Base-by-base conservation (phyloP, 1,140 invertebrate species). In the Cepaea nemoralis region DNA sequence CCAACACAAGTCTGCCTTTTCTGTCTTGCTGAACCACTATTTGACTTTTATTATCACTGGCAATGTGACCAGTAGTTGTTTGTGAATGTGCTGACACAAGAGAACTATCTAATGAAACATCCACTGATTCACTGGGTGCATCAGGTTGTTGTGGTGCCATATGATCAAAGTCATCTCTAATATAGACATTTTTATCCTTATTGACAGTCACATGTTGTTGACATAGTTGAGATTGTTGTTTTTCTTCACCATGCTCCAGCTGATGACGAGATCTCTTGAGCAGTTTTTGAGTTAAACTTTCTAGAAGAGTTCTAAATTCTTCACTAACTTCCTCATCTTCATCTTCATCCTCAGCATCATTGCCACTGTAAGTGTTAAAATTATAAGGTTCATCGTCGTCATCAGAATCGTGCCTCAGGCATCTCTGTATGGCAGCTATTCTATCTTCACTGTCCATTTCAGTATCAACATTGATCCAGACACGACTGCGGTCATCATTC, bases 371-470 rank as follows among this genome's bases (percentile, higher is more conserved):
- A 48, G 66, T 70, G 40, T 81, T 78, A 14, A 81, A 42, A 33
- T 82, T 67, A 50, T 75, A 70, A 37, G 70, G 79, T 33, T 83
- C 79, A 19, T 81, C 80, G n/a, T 76, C 55, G 37, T 84, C 82
- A 33, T 84, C 85, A 22, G 70, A 37, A 79, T 83, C 73, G 31
- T 81, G 63, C 70, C 70, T 71, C 35, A 84, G 70, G 40, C 70
- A 77, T 76, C 77, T 45, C 14, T 83, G 42, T 81, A 83, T 83
- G n/a, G 80, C 69, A 37, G 77, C 77, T 33, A 69, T 45, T 50
- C 66, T 59, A 40, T 70, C 59, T 5, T 69, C 77, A 40, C 0
- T 27, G n/a, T 55, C 78, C n/a, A 45, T 33, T 12, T 59, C 78
- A 40, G 79, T 66, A 33, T 40, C 35, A 24, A 55, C 74, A 33